Conservation (phyloP, 92 coral and sea anemone genomes). For the Desmophyllum pertusum region DNA sequence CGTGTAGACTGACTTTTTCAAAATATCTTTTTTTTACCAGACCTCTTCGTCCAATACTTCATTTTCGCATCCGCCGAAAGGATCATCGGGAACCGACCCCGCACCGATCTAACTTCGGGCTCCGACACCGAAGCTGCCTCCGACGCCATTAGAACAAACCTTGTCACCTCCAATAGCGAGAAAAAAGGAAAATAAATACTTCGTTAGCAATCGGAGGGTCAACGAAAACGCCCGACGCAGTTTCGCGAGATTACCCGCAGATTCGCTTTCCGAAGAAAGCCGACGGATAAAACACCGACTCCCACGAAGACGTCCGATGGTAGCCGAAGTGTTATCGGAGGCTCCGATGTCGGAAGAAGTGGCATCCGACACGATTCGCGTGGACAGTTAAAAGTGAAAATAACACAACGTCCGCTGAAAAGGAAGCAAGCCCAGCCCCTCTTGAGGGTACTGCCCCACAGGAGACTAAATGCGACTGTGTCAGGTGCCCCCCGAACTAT, state of each 20-base stretch:
- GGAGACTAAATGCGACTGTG: background rate
- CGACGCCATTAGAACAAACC: slow-evolving; percentile 21
- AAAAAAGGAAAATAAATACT: background rate
- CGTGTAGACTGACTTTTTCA: background rate
- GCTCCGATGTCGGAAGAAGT: slow-evolving; percentile 16
- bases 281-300: slow-evolving; percentile 9
- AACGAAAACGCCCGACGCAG: background rate
- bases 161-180: slow-evolving; percentile 8
- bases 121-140: slow-evolving; percentile 41
- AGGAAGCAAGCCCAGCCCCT: background rate
- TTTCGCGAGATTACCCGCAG: background rate
- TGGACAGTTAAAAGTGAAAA: background rate
- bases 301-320: slow-evolving; percentile 11
- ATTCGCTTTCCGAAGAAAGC: background rate
- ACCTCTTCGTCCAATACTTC: slow-evolving; percentile 22
- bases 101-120: slow-evolving; percentile 43
- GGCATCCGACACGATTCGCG: slow-evolving; percentile 1
- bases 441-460: background rate
- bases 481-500: background rate
- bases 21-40: slow-evolving; percentile 3
- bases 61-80: slow-evolving; percentile 25
- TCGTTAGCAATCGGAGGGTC: background rate
- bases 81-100: slow-evolving; percentile 41
- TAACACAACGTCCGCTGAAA: background rate
- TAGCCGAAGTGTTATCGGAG: slow-evolving; percentile 9